Evolutionary conservation across 2,113 vertebrate species (phyloP), one percentile per base, ranked within the genome.

Genomic region (Larimichthys polyactis): DNA sequence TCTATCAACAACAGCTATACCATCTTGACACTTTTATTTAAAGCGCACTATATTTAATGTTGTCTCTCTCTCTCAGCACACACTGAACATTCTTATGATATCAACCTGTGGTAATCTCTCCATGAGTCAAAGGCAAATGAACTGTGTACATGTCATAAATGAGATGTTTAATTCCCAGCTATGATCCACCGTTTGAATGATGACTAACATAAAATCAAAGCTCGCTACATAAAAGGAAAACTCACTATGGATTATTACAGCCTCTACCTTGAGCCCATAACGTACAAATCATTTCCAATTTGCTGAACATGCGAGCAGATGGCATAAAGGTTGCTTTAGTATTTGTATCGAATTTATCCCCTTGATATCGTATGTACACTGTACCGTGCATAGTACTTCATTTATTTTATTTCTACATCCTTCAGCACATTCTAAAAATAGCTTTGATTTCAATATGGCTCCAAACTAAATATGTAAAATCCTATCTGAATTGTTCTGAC

Each of bases 1-100:
- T 86, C 49, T 54, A 81, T 89, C 85, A 87, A 81, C 74, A 83
- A 71, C n/a, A 36, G 22, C 84, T 68, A 17, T 40, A 71, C 72
- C 63, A 52, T 72, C 51, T 24, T 78, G 84, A 87, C 90, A 83
- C 64, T 82, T 90, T 90, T 86, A 91, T 86, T 85, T 84, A 88
- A 82, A 70, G 59, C 83, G 72, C 51, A 52, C 81, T 82, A 72
- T 81, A 76, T 89, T 82, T 83, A 89, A 78, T 81, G 77, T 57
- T 44, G 55, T 78, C 73, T 82, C 68, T 36, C 32, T 40, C 32
- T 40, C 27, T 57, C 51, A 49, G 78, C 74, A 78, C 70, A 51
- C 22, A 16, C 40, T 20, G 66, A 60, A 63, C 43, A 70, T 69
- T 64, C 44, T 5, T 29, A 55, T 10, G 57, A 74, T 67, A 86